These are phyloP conservation scores for Isichthys henryi DNA, from an alignment of 2,113 vertebrate species.

Conservation along the genomic window DNA sequence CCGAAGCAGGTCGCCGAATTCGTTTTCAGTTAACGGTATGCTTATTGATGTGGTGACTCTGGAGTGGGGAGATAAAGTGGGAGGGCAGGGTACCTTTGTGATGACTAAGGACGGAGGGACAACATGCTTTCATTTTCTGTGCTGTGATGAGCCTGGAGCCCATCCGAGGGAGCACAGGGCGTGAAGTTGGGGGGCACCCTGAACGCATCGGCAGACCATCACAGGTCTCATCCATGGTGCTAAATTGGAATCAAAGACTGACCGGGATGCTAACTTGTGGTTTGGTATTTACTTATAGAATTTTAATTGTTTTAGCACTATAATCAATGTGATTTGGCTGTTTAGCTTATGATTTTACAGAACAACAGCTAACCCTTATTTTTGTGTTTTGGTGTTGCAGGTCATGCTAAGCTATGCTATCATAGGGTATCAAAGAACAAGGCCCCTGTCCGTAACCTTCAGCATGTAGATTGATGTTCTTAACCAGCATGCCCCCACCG, in stretches of 20 bases:
- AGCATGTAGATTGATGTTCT: neutral
- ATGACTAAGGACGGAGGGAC: neutral
- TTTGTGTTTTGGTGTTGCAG: neutral
- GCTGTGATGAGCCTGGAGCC: neutral
- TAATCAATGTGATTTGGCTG: neutral
- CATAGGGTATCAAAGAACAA: neutral
- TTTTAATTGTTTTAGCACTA: neutral
- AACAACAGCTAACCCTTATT: neutral
- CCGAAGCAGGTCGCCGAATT: slow-evolving; percentile 25
- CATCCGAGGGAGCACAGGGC: neutral
- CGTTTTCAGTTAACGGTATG: slow-evolving; percentile 39
- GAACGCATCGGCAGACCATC: neutral
- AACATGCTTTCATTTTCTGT: neutral
- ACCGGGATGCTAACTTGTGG: neutral
- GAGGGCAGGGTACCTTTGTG: slow-evolving; percentile 8
- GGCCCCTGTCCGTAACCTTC: neutral
- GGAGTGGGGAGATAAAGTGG: slow-evolving; percentile 23
- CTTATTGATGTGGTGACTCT: slow-evolving; percentile 24
- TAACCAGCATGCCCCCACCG: neutral
- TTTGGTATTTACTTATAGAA: neutral
- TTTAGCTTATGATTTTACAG: neutral
- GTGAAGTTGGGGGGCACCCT: neutral
- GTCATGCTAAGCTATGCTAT: neutral
- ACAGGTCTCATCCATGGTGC: neutral
- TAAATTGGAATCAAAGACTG: neutral